Evolutionary conservation across 2,888 invertebrate species (phyloP).

Genomic region (Amphipoea oculea): DNA sequence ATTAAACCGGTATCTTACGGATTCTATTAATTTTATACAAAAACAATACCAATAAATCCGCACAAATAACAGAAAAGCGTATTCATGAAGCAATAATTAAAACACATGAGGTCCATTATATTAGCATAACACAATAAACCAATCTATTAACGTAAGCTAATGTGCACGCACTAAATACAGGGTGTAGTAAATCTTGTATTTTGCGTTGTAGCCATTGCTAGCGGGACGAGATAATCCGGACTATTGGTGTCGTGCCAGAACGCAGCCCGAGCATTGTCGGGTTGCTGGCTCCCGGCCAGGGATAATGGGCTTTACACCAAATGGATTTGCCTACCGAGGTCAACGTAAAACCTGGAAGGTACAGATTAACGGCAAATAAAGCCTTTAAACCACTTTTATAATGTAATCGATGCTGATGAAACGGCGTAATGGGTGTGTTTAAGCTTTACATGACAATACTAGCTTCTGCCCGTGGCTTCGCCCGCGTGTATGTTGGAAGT

Average conservation of each 20-base stretch:
- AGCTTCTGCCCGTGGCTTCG: neutral
- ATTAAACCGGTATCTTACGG: neutral
- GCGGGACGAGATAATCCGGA: constrained; percentile 79
- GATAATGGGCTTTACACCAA: constrained; percentile 77
- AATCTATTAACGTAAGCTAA: constrained; percentile 61
- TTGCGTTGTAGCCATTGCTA: constrained; percentile 70
- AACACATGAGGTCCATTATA: constrained; percentile 29
- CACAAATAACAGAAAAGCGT: constrained; percentile 6
- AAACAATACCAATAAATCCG: constrained; percentile 16
- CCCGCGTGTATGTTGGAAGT: neutral
- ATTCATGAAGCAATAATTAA: constrained; percentile 27
- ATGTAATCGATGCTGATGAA: constrained; percentile 48
- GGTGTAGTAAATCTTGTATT: constrained; percentile 71
- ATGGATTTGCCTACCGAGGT: constrained; percentile 76
- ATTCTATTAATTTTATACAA: constrained; percentile 19
- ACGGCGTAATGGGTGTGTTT: constrained; percentile 19
- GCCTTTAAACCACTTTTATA: constrained; percentile 57
- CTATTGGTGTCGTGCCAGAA: constrained; percentile 83
- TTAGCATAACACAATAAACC: constrained; percentile 54
- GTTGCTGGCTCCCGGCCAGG: constrained; percentile 82
- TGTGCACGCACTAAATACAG: constrained; percentile 66
- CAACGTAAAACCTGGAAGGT: constrained; percentile 68
- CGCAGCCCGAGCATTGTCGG: constrained; percentile 75
- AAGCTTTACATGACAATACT: constrained; percentile 20
- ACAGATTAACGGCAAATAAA: constrained; percentile 68